Evolutionary conservation across 23 tunicate genomes (phyloP), one percentile per base, ranked within the genome.

Genomic region (Halocynthia aurantium): DNA sequence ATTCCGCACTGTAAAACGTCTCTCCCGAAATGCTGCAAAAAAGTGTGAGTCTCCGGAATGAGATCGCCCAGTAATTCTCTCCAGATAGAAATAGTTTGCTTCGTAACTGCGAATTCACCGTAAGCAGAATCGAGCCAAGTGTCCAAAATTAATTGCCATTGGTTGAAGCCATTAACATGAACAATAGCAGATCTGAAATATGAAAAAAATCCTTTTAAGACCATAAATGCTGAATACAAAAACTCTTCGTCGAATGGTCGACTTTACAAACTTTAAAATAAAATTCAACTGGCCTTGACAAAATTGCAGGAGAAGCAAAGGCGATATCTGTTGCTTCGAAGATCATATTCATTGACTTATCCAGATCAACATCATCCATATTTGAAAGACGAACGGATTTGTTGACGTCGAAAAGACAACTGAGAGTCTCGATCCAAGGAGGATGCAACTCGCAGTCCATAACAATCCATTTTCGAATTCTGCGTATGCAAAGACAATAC

Each of bases 121-220:
- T 92, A 86, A 12, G 98, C 98, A 49, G 53, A 50, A 51, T 86
- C 88, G 8, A 92, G 44, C 98, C 98, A 92, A 17, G 92, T 12
- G n/a, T 53, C 44, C 31, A 78, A 69, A 20, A 86, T 72, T 54
- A 77, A 57, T 63, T 55, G 70, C 98, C 98, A 92, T 15, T 79
- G 67, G 0, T 92, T 54, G 8, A 78, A 74, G 7, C 75, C 21
- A 52, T 74, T 51, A 69, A 85, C 74, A 53, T 86, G 87, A 5
- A 92, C 52, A 51, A 92, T 76, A 15, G 84, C 87, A 78, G 92
- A 92, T 56, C 98, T 92, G 67, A 31, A 31, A 31, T 31, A 31
- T 31, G 44, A 31, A 31, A 31, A 31, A 31, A 31, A 31, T 0
- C 44, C 2, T 31, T 31, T 31, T 31, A 0, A 31, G 44, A 31